Evolutionary conservation across 2,888 invertebrate species (phyloP), one percentile per base, ranked within the genome.

Genomic region (Apamea epomidion): DNA sequence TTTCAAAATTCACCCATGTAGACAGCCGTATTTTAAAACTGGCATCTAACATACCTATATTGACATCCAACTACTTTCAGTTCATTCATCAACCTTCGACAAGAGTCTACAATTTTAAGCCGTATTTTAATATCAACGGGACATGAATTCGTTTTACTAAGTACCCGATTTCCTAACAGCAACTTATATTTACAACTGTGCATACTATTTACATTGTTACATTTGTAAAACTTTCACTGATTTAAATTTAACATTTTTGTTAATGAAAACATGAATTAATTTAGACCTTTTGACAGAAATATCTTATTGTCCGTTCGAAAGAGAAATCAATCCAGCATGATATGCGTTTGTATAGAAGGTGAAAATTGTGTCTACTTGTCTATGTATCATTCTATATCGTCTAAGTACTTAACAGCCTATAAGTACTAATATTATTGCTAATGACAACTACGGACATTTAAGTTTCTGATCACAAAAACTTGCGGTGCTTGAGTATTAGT

Each of bases 391-490:
- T 82, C 76, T 84, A 84, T 72, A 77, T 82, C 45, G 74, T 88
- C 91, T 94, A 94, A 94, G 94, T 94, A 95, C 92, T 89, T 86
- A 74, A 83, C 54, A 90, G 88, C 89, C 87, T 91, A 92, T 93
- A 93, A 93, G 93, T 94, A 93, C 93, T 90, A 90, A 88, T 84
- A 91, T 93, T 93, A 93, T 93, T 94, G 93, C 92, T 93, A 91
- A 78, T 84, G 85, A 90, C 86, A 81, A 86, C 51, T 89, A 87
- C 91, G 87, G 89, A 92, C 91, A 88, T 89, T 80, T 81, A 81
- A 86, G 86, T 89, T 81, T 69, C 73, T 80, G 74, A 70, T 82
- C 79, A 81, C 80, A 79, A 84, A 80, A 85, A 83, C 76, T 85
- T 83, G 71, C 48, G 62, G 75, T 84, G 82, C 80, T 90, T 90